Evolutionary conservation across 2,797 vertebrate species (phyloP).

Genomic region (Myoxocephalus aenaeus): DNA sequence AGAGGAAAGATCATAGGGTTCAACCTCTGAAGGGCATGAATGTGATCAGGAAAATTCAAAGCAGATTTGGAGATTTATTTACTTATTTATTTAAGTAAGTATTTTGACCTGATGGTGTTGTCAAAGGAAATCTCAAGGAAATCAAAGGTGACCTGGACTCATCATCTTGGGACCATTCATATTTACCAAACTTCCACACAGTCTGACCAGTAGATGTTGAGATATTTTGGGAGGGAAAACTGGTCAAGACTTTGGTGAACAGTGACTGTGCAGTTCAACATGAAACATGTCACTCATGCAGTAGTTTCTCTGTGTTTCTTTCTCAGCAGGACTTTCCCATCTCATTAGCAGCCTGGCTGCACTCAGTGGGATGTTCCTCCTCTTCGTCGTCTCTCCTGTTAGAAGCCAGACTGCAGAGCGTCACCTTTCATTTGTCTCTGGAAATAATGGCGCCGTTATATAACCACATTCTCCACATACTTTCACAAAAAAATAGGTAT

Average conservation of each 20-base stretch:
- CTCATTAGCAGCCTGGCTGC: slow-evolving; percentile 40
- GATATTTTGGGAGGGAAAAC: neutral
- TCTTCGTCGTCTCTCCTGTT: slow-evolving; percentile 12
- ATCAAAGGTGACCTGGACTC: too few species aligned
- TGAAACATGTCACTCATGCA: neutral
- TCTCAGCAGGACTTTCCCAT: slow-evolving; percentile 30
- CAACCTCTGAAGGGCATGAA: too few species aligned
- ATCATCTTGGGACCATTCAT: too few species aligned
- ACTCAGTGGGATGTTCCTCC: slow-evolving; percentile 48
- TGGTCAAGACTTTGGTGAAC: too few species aligned
- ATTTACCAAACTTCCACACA: too few species aligned
- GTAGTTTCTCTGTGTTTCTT: neutral
- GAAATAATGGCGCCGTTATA: slow-evolving; percentile 60
- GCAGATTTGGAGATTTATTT: too few species aligned
- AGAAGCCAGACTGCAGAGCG: slow-evolving; percentile 23
- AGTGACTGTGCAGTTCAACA: too few species aligned
- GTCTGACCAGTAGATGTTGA: neutral
- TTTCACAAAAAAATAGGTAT: slow-evolving; percentile 5
- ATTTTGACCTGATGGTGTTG: too few species aligned
- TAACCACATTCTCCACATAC: slow-evolving; percentile 55
- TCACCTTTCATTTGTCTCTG: slow-evolving; percentile 64
- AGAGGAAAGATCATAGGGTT: too few species aligned
- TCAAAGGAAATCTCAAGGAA: neutral
- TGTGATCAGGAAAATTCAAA: too few species aligned
- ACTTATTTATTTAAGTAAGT: too few species aligned